Evolutionary conservation across 1,140 invertebrate species (phyloP), one percentile per base, ranked within the genome.

Genomic region (Drosophila equinoxialis): DNA sequence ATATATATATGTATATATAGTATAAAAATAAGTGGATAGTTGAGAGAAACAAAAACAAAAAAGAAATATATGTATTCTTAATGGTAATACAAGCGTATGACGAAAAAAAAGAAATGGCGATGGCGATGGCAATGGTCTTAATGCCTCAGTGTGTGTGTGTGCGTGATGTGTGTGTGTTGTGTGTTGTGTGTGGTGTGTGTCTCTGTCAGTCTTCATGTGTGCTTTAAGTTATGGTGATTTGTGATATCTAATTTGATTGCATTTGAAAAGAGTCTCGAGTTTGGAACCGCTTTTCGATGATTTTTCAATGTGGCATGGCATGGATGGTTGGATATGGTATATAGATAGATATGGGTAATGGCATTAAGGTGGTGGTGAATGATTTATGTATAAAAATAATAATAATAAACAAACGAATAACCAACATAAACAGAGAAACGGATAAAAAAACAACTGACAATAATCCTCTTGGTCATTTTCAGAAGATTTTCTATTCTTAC

Each of bases 201-300:
- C 30, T 17, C 20, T 61, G 55, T 71, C 33, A 64, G 41, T 54
- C 14, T 66, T 30, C 20, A 3, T 30, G 65, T 54, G 14, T 30
- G 30, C 6, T 30, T 6, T 1, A 30, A 30, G 30, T 30, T 26
- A 4, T 4, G 23, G 17, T 17, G n/a, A n/a, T n/a, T n/a, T 17
- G 17, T n/a, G n/a, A n/a, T n/a, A n/a, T n/a, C 17, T 17, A 17
- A 0, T 17, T 17, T 17, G 17, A 60, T 58, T 48, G 59, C 84
- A 89, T 87, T 87, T 87, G 84, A 89, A 89, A 89, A 89, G 84
- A 89, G 84, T 81, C 80, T 89, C 84, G 51, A 39, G 39, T 58
- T 58, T 37, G 10, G 37, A 35, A 63, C 65, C 64, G 68, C 66
- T 77, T 81, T 86, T 79, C 63, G 13, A 54, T 62, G 14, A 41